phyloP scores from a whole-genome alignment of 2,888 invertebrate genomes.

The Ormyrus thymus region DNA sequence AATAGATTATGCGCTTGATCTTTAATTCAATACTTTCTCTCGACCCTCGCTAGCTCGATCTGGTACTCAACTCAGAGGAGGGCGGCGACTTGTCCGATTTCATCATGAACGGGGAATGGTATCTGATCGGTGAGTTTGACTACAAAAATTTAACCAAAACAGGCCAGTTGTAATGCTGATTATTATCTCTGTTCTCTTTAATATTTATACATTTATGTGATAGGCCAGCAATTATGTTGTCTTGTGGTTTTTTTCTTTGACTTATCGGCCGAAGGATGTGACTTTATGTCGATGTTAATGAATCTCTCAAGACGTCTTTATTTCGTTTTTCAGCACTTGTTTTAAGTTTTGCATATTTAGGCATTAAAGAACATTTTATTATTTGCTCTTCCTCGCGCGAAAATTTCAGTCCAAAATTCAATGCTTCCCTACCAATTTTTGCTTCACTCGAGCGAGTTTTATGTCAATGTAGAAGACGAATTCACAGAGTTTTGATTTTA shows the following conservation, averaged over 20 bases:
- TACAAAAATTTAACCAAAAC: slow-evolving; percentile 20
- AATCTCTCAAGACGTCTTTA: background rate
- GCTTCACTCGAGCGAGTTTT: too few species aligned
- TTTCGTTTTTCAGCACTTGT: too few species aligned
- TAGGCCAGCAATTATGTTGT: background rate
- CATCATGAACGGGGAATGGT: slow-evolving; percentile 99
- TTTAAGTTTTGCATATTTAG: too few species aligned
- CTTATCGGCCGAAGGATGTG: background rate
- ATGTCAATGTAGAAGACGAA: too few species aligned
- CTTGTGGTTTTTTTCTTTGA: background rate
- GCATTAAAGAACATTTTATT: too few species aligned
- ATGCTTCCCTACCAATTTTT: too few species aligned
- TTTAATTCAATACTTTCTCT: slow-evolving; percentile 54
- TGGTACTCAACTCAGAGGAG: slow-evolving; percentile 93
- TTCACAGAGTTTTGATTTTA: too few species aligned
- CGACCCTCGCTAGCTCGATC: slow-evolving; percentile 85
- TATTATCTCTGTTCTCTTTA: slow-evolving; percentile 24
- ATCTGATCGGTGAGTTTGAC: slow-evolving; percentile 91
- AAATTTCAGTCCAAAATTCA: too few species aligned
- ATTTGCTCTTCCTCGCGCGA: too few species aligned
- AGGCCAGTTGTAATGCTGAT: slow-evolving; percentile 32
- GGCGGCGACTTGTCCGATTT: slow-evolving; percentile 98
- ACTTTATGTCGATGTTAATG: background rate
- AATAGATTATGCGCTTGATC: slow-evolving; percentile 64
- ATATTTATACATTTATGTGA: background rate